These are phyloP conservation scores for Actinopyga echinites DNA, from an alignment of 53 echinoderm and acorn worm genomes.

Conservation along the genomic window DNA sequence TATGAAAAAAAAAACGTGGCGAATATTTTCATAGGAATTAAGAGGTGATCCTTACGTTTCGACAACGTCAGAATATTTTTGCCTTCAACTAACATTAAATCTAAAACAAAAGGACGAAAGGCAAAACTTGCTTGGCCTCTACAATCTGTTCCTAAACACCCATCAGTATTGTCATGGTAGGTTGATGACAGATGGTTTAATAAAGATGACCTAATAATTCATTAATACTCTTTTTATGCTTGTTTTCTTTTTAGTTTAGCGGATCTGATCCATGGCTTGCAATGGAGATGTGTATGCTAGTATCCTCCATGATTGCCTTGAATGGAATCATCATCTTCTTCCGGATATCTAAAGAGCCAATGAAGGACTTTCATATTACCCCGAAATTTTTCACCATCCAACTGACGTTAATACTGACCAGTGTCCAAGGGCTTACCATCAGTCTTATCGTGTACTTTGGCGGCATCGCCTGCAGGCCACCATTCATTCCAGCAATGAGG, in stretches of 20 bases:
- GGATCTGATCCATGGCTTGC: slow-evolving; percentile 67
- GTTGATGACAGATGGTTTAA: neutral
- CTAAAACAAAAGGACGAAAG: too few relatives aligned
- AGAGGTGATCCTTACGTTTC: too few relatives aligned
- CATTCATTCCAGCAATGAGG: slow-evolving; percentile 65
- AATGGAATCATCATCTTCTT: slow-evolving; percentile 85
- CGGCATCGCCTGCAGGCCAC: slow-evolving; percentile 68
- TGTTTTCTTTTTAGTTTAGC: slow-evolving; percentile 53
- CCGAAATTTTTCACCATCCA: slow-evolving; percentile 97
- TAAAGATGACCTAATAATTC: neutral
- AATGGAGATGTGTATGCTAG: slow-evolving; percentile 67
- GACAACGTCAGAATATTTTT: too few relatives aligned
- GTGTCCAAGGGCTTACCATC: slow-evolving; percentile 72
- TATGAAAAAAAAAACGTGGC: too few relatives aligned
- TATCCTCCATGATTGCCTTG: slow-evolving; percentile 81
- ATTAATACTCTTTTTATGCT: neutral
- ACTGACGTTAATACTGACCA: slow-evolving; percentile 78
- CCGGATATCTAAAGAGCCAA: slow-evolving; percentile 71
- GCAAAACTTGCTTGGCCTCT: too few relatives aligned
- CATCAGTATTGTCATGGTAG: neutral
- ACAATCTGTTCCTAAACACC: too few relatives aligned
- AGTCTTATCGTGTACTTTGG: slow-evolving; percentile 65
- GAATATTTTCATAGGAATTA: too few relatives aligned
- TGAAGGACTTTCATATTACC: slow-evolving; percentile 75
- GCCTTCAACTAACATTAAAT: too few relatives aligned